phyloP scores from a whole-genome alignment of 2,797 vertebrate genomes.

The Anguilla marmorata region DNA sequence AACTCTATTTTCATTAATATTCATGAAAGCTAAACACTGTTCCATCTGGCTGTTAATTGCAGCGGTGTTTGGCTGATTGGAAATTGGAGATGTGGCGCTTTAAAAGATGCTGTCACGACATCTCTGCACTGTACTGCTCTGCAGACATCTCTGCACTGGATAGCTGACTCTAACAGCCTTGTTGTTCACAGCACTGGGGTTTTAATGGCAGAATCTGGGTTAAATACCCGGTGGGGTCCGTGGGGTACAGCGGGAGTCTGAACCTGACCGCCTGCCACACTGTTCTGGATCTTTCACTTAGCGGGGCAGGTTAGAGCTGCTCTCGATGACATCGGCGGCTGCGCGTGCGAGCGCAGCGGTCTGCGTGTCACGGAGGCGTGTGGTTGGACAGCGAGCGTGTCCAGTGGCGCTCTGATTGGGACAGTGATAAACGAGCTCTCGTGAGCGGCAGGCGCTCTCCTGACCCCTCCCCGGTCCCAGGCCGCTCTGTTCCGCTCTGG shows the following conservation, averaged over 20 bases:
- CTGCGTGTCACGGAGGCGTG: background rate
- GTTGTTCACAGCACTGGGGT: background rate
- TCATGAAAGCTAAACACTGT: background rate
- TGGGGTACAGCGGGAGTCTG: background rate
- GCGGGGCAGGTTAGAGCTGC: background rate
- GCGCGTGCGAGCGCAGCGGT: slow-evolving; percentile 42
- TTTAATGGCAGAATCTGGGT: background rate
- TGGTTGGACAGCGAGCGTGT: slow-evolving; percentile 28
- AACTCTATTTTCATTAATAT: slow-evolving; percentile 6
- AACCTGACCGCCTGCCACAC: background rate
- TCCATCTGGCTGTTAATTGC: slow-evolving; percentile 11
- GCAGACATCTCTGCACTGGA: background rate
- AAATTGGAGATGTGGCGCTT: background rate
- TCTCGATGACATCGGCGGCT: background rate
- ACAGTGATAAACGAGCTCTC: slow-evolving; percentile 48
- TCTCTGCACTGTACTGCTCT: background rate
- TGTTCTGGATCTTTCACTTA: background rate
- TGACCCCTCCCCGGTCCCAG: background rate
- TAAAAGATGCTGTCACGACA: background rate
- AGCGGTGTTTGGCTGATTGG: background rate
- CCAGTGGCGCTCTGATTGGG: background rate
- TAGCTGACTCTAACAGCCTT: background rate
- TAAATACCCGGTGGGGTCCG: background rate
- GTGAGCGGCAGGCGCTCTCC: background rate
- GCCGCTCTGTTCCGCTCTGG: slow-evolving; percentile 33